Conservation (phyloP, 2,113 vertebrate species). For the Oceanodroma tethys region DNA sequence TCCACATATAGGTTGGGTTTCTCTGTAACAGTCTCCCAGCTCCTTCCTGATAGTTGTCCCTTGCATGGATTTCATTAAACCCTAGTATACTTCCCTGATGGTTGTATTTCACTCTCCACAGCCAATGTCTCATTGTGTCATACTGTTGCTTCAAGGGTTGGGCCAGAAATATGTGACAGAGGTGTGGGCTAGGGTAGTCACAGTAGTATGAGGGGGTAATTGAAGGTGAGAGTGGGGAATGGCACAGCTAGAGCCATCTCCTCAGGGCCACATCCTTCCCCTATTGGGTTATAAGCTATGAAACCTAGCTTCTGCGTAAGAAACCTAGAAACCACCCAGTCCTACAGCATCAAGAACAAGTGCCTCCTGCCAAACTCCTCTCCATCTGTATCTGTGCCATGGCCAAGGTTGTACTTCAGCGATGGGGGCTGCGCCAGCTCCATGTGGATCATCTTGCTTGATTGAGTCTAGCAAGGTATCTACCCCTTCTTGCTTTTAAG, state of each 20-base stretch:
- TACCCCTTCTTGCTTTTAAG: background rate
- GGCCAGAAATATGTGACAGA: background rate
- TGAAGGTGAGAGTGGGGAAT: background rate
- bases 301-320: background rate
- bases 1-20: background rate
- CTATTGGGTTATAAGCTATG: background rate
- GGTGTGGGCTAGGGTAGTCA: background rate
- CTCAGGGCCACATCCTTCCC: background rate
- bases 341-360: background rate
- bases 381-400: background rate
- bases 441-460: background rate
- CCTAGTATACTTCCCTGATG: rapidly evolving
- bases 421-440: background rate
- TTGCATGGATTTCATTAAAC: background rate
- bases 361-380: background rate
- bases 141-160: background rate
- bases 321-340: background rate
- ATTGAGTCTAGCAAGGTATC: background rate
- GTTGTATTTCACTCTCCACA: background rate
- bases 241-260: background rate
- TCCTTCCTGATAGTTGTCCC: background rate
- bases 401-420: background rate
- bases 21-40: background rate
- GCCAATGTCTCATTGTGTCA: background rate
- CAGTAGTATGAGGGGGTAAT: background rate